Evolutionary conservation across 2,113 vertebrate species (phyloP), one percentile per base, ranked within the genome.

Genomic region (Cryptomyrus ogoouensis): DNA sequence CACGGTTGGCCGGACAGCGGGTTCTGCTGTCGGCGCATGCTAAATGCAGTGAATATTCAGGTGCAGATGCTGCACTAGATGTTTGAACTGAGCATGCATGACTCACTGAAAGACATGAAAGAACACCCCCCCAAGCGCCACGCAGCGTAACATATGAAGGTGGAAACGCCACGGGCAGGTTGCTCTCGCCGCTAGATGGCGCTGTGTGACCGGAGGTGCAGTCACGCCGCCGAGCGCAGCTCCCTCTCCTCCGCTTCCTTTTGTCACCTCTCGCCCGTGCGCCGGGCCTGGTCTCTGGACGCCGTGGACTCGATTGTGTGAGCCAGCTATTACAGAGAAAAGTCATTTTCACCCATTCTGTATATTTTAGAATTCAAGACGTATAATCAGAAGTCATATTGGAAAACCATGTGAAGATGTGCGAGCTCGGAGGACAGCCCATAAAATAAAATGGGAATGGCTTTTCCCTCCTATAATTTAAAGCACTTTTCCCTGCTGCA

Each of bases 171-270:
- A 13, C 47, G 31, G 24, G 12, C 13, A 49, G 7, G 39, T 46
- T 42, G 39, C 31, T 27, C 27, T 80, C 5, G 19, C 89, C 89
- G 87, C 85, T 90, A 90, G 89, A 90, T 90, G 89, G 89, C 89
- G 44, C 89, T 90, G 89, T 86, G 89, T 58, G 27, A 31, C 83
- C 6, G n/a, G 31, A 27, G 17, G 39, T 19, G 89, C 87, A 8
- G 35, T 46, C 27, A 15, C 17, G 35, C 35, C 21, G n/a, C 44
- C 49, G 12, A 21, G 21, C 50, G 24, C 27, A 27, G 21, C 47
- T 70, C 47, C 13, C 46, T 46, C 46, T 85, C 46, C 24, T 49
- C 83, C 9, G 44, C 19, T 27, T 50, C 47, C 35, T 77, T 62
- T 47, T n/a, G 39, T 46, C 58, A 80, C 5, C 13, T 24, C 46